phyloP scores from a whole-genome alignment of 2,113 vertebrate genomes.

The Elanus axillaris region DNA sequence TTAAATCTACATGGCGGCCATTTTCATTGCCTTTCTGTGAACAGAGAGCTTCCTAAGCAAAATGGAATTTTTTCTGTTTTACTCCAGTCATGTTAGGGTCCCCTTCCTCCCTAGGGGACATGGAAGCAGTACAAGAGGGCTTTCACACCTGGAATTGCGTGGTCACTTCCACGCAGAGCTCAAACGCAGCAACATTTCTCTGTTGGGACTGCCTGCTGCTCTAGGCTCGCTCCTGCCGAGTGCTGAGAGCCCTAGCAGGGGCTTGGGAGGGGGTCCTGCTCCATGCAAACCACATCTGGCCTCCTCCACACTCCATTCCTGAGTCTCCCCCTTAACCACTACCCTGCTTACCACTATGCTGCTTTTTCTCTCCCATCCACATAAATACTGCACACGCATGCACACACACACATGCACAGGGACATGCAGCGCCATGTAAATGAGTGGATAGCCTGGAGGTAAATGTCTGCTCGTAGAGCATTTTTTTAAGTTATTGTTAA shows the following conservation, averaged over 20 bases:
- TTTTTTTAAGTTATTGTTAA: neutral
- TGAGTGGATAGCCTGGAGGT: neutral
- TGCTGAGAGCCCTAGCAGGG: neutral
- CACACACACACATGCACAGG: no score
- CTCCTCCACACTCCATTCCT: neutral
- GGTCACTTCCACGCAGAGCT: neutral
- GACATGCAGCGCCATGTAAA: neutral
- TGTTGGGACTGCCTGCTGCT: neutral
- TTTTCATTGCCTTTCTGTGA: neutral
- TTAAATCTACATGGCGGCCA: neutral
- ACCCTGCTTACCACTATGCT: neutral
- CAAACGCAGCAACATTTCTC: neutral
- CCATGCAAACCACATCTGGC: neutral
- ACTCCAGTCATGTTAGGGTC: neutral
- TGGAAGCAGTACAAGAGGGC: accelerated
- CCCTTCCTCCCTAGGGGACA: neutral
- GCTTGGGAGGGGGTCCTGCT: neutral
- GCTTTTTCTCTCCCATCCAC: neutral
- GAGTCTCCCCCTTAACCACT: neutral
- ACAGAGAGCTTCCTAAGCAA: neutral
- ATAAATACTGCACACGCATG: neutral
- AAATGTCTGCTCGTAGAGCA: neutral
- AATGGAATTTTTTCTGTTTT: neutral
- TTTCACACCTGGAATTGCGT: neutral
- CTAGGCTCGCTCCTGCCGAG: neutral